Evolutionary conservation across 2,888 invertebrate species (phyloP), one percentile per base, ranked within the genome.

Genomic region (Unio pictorum): DNA sequence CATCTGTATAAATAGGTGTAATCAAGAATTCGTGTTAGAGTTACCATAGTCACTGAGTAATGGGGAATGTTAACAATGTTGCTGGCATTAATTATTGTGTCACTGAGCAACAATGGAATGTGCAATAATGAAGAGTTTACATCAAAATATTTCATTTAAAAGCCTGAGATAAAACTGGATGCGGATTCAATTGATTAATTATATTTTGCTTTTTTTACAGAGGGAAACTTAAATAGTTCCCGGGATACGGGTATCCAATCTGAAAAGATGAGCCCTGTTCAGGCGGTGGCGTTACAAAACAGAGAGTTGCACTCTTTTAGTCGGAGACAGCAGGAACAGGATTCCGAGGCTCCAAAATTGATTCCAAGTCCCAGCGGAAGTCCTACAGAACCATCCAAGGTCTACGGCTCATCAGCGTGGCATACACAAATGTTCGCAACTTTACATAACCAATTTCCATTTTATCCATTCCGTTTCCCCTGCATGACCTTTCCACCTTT

Each of bases 331-430:
- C 45, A 45, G 45, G 45, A 45, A 3, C 45, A 45, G 11, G 45
- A 45, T 45, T 45, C 15, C 15, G 45, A 45, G 11, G 45, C 45
- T 28, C 30, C 34, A 56, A 18, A 6, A 55, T 56, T 3, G 7
- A 30, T 57, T 15, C 64, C 28, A 26, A 55, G 66, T 63, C 64
- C 68, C 55, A 68, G 69, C 60, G 23, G 58, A 56, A 30, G 60
- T 3, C 61, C 67, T 34, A 56, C 69, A 56, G 62, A 70, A 65
- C 61, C 69, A 26, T 59, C 73, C 11, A 57, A 67, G n/a, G 55
- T 69, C 56, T 34, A 56, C 56, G 61, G 73, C 65, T 66, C 67
- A 61, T 67, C 69, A 58, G 72, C 70, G 68, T 76, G 69, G 68
- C 64, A 57, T 58, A 55, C 58, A 26, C 34, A 64, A 34, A 18